Evolutionary conservation across 2,888 invertebrate species (phyloP), one percentile per base, ranked within the genome.

Genomic region (Coleophora flavipennella): DNA sequence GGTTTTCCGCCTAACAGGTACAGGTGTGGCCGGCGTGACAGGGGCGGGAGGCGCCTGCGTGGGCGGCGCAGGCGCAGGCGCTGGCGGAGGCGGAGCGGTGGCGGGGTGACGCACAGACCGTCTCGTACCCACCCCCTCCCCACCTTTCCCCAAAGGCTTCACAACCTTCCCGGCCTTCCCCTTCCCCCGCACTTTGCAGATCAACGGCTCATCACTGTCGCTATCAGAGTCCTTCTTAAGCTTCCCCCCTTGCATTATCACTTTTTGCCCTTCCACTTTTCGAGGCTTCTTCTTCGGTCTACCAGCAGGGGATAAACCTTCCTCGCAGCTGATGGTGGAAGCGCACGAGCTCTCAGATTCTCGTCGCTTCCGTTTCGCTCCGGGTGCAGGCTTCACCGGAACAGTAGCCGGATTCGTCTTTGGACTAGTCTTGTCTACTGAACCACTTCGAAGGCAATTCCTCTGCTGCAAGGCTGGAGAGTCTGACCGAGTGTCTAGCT

Each of bases 191-290:
- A 91, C 88, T 78, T 92, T 87, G 53, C 90, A 89, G 49, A 92
- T 91, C 43, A 93, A 79, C 40, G 93, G 93, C 73, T 94, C 93
- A 67, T 94, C 94, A 48, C 90, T 91, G 61, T 94, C 94, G 37
- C 93, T 93, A 58, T 89, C 89, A 31, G 90, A 89, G 55, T 92
- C 92, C 61, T 89, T 89, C 54, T 86, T 79, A 56, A 78, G 62
- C 73, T 84, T 83, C 61, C 65, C 79, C 56, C 64, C 78, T 56
- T 67, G 61, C 13, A 33, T 86, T 76, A 62, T 85, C 75, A 55
- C 85, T 72, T 73, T 88, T 12, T 53, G 56, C n/a, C 62, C 58
- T 38, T 69, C 73, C 27, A 61, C 45, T 8, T 68, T 57, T 10
- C 75, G 63, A 40, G 79, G 73, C 46, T 81, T 80, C 57, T 83